A percentile compares a stretch with the other conserved stretches of the same genome.
Conservation (phyloP, 2,797 vertebrate species). For the Eupleurogrammus muticus region DNA sequence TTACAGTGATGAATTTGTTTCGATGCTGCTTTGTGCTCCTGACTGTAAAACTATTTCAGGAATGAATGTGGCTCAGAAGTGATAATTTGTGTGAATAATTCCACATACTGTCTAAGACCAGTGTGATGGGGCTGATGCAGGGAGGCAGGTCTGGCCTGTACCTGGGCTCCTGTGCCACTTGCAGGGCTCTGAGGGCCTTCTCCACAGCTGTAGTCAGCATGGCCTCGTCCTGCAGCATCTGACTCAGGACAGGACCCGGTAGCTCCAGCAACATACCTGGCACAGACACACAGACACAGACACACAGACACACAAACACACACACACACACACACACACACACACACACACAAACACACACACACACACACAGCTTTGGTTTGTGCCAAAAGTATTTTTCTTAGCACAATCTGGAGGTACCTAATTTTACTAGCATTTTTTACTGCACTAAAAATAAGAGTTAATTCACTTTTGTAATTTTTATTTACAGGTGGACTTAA, state of each 20-base stretch:
- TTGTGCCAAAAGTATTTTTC: too few relatives aligned
- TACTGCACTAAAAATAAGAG: too few relatives aligned
- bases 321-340: too few relatives aligned
- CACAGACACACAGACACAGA: too few relatives aligned
- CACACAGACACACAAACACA: too few relatives aligned
- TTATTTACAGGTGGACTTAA: too few relatives aligned
- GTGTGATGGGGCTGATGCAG: not conserved
- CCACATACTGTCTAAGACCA: not conserved
- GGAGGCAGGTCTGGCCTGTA: conserved; percentile 39
- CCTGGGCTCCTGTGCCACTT: conserved; percentile 65
- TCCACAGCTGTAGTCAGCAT: conserved; percentile 79
- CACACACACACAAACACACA: conserved; percentile 13
- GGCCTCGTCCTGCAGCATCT: conserved; percentile 83
- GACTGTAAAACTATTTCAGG: not conserved
- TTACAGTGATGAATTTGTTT: too few relatives aligned
- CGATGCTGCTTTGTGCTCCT: too few relatives aligned
- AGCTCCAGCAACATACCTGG: conserved; percentile 87
- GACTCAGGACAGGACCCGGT: conserved; percentile 75
- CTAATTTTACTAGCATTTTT: too few relatives aligned
- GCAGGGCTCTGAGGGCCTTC: conserved; percentile 81
- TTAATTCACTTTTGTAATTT: too few relatives aligned
- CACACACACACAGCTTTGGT: too few relatives aligned
- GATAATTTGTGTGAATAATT: not conserved
- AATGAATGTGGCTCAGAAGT: not conserved
- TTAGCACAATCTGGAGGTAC: too few relatives aligned